Evolutionary conservation across 92 coral and sea anemone species (phyloP).

Genomic region (Micromussa lordhowensis): DNA sequence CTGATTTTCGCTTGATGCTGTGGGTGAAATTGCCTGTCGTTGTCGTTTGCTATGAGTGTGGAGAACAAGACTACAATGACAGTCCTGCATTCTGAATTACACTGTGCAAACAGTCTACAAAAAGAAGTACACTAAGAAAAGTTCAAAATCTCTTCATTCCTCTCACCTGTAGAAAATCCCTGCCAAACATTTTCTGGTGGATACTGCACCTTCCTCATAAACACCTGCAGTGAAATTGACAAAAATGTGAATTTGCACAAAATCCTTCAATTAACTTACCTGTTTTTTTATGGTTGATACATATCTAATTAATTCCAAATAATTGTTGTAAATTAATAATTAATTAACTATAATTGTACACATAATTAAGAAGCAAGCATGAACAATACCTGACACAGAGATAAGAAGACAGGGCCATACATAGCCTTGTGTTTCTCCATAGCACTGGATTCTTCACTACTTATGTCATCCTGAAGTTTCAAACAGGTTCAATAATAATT

Average conservation of each 20-base stretch:
- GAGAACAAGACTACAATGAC: too few species aligned
- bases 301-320: too few species aligned
- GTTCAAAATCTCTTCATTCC: neutral
- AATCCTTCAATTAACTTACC: too few species aligned
- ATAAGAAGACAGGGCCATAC: constrained; percentile 82
- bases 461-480: constrained; percentile 79
- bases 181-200: constrained; percentile 95
- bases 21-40: too few species aligned
- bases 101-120: neutral
- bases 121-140: neutral
- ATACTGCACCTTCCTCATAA: constrained; percentile 90
- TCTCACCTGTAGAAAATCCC: constrained; percentile 87
- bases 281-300: too few species aligned
- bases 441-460: constrained; percentile 74
- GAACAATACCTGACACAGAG: constrained; percentile 78
- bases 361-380: too few species aligned
- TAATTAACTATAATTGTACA: too few species aligned
- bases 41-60: too few species aligned
- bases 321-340: too few species aligned
- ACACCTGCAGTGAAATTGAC: constrained; percentile 69
- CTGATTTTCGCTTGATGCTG: too few species aligned
- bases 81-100: too few species aligned
- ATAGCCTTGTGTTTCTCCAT: constrained; percentile 71
- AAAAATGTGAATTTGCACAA: too few species aligned
- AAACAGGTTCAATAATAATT: neutral